Conservation (phyloP, 2,888 invertebrate genomes). For the Hecatera dysodea region DNA sequence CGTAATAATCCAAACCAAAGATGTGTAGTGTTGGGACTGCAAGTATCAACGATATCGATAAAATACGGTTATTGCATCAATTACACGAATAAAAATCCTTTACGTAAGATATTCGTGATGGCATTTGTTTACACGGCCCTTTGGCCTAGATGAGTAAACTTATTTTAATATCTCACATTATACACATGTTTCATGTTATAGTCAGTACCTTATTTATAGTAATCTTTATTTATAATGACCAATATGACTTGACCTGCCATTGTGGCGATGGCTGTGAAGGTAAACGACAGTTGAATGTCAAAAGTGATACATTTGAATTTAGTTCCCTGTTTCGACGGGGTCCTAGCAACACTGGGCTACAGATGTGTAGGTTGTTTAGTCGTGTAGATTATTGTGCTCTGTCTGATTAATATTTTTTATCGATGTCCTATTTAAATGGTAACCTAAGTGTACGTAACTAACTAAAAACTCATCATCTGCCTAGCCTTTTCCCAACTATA, state of each 20-base stretch:
- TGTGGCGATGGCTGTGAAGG: not conserved
- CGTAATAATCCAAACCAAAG: too few species aligned
- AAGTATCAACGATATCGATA: not conserved
- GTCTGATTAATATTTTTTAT: not conserved
- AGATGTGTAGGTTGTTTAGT: not conserved
- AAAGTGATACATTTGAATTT: not conserved
- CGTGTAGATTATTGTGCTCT: not conserved
- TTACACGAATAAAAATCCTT: slow-evolving; percentile 3
- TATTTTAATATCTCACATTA: slow-evolving; percentile 18
- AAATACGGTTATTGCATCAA: not conserved
- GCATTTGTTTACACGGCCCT: slow-evolving; percentile 24
- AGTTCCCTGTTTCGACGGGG: not conserved
- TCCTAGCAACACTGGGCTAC: not conserved
- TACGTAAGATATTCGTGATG: slow-evolving; percentile 25
- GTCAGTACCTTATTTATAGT: not conserved
- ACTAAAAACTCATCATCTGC: too few species aligned
- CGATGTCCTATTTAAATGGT: not conserved
- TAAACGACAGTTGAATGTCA: not conserved
- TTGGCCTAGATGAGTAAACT: slow-evolving; percentile 1
- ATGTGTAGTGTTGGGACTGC: too few species aligned
- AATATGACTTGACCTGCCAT: not conserved
- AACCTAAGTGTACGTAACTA: not conserved
- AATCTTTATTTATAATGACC: not conserved
- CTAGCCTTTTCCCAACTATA: too few species aligned
- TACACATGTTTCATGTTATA: not conserved